Evolutionary conservation across 2,113 vertebrate genomes (phyloP).

Genomic region (Puntigrus tetrazona): DNA sequence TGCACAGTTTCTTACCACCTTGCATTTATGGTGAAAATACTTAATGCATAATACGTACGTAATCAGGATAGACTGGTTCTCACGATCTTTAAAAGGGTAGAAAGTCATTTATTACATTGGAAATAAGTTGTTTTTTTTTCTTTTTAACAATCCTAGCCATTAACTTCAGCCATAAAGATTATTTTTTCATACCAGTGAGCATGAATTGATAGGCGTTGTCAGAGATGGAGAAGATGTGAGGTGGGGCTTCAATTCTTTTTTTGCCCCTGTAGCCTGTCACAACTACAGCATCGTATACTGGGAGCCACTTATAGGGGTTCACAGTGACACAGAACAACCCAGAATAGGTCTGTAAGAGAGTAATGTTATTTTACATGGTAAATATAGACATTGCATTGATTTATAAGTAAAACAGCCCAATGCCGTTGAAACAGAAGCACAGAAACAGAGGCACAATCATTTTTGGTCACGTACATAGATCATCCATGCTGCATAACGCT

Average conservation of each 20-base stretch:
- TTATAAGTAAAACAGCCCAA: neutral
- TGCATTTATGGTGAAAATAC: conserved; percentile 52
- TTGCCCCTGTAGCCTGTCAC: conserved; percentile 79
- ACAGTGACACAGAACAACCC: conserved; percentile 87
- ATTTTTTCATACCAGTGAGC: conserved; percentile 73
- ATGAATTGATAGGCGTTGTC: conserved; percentile 85
- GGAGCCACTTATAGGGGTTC: conserved; percentile 88
- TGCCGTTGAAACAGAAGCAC: neutral
- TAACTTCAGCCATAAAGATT: neutral
- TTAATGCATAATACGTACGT: conserved; percentile 71
- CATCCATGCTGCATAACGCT: conserved; percentile 89
- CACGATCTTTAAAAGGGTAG: conserved; percentile 73
- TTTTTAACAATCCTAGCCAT: neutral
- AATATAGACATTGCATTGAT: neutral
- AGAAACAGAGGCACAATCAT: neutral
- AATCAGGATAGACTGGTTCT: conserved; percentile 82
- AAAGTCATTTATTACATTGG: neutral
- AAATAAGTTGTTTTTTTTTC: neutral
- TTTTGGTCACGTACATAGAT: conserved; percentile 80
- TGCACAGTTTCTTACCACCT: neutral
- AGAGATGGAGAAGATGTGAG: conserved; percentile 87
- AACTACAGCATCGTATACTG: conserved; percentile 80
- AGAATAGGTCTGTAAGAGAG: conserved; percentile 80
- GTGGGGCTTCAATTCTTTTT: conserved; percentile 82
- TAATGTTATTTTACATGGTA: neutral